Base-by-base conservation (phyloP, 2,888 invertebrate genomes). In the Watsonalla cultraria region DNA sequence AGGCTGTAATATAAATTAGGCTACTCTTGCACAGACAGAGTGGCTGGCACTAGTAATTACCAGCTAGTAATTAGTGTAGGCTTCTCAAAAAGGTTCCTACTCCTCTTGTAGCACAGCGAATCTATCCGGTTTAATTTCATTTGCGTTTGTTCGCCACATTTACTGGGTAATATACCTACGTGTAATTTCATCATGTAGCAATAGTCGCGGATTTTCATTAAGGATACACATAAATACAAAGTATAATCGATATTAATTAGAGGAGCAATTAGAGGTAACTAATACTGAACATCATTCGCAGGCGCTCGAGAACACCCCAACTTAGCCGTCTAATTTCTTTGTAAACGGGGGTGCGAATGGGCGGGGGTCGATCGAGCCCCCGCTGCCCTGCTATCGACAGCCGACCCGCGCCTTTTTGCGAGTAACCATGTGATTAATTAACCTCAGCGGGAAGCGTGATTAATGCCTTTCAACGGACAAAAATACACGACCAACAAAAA, bases 391-490 rank as follows among this genome's bases (percentile, higher is more conserved):
- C 66, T 76, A 80, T 81, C 80, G 81, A 81, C 82, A 82, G 76
- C 64, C 70, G 49, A 63, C 62, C 62, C 68, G 64, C 60, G 56
- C 69, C 67, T 75, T 79, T 80, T 80, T 77, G 73, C 73, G 65
- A 57, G 56, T 55, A 55, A 66, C 65, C 64, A 47, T 55, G 79
- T 82, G 83, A 84, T 84, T 82, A 84, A 84, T 84, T 84, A 82
- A 76, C 65, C 66, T 57, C 52, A 50, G 62, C 63, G 63, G 59
- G 68, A 67, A 68, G 64, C 55, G 72, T 81, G 82, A 82, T 83
- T 83, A 82, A 84, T 83, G 81, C 61, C 56, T 60, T 59, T 61
- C 59, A 64, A 7, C 51, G 45, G 59, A 65, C 74, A 80, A 81
- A 83, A 82, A 76, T 67, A 63, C 68, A 52, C 65, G 50, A 63